phyloP scores from a whole-genome alignment of 2,797 vertebrate species.

The Hypotaenidia okinawae region DNA sequence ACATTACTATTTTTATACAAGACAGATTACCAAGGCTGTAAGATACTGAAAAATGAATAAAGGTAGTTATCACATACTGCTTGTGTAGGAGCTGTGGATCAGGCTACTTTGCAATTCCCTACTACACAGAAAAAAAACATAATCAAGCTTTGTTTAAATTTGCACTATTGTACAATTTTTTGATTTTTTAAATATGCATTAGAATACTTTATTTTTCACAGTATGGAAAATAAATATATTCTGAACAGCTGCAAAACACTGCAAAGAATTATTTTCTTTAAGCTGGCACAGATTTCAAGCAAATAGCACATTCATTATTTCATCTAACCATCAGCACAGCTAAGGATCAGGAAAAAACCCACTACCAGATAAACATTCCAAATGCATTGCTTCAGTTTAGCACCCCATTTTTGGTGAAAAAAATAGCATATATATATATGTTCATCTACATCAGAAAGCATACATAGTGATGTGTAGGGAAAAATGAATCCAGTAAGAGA shows the following conservation, averaged over 20 bases:
- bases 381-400: not conserved
- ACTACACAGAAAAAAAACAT: not conserved
- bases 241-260: not conserved
- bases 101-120: not conserved
- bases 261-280: slow-evolving; percentile 15
- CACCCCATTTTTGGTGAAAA: not conserved
- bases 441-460: not conserved
- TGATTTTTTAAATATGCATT: not conserved
- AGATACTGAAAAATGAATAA: not conserved
- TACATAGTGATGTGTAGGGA: not conserved
- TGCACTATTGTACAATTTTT: not conserved
- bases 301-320: not conserved
- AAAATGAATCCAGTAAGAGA: not conserved
- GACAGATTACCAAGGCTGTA: not conserved
- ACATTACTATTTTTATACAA: not conserved
- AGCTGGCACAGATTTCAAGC: not conserved
- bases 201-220: not conserved
- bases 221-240: slow-evolving; percentile 6
- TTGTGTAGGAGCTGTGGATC: not conserved
- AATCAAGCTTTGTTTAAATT: not conserved
- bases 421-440: not conserved
- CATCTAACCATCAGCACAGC: not conserved
- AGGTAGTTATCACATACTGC: not conserved
- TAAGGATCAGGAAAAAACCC: not conserved
- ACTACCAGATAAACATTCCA: not conserved